Conservation (phyloP, 1,140 invertebrate genomes). For the Lepeophtheirus salmonis region DNA sequence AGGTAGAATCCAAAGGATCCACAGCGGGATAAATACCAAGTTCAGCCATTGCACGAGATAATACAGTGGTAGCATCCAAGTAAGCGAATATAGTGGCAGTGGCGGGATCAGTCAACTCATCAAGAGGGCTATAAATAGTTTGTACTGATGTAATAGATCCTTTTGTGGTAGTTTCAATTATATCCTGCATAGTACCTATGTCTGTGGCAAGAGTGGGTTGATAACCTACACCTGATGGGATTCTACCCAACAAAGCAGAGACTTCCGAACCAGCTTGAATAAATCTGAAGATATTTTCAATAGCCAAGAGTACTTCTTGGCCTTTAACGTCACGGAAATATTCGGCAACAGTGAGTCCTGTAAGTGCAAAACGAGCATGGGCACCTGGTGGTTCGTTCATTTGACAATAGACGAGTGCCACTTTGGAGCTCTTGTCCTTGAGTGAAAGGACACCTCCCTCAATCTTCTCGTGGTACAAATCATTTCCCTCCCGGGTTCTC, state of each 20-base stretch:
- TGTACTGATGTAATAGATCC: constrained; percentile 44
- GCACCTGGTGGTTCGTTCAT: constrained; percentile 99
- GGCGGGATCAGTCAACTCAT: constrained; percentile 45
- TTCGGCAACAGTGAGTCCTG: constrained; percentile 76
- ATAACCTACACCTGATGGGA: constrained; percentile 43
- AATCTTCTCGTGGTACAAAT: constrained; percentile 99
- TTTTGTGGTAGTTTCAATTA: constrained; percentile 43
- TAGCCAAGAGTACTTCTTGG: constrained; percentile 96
- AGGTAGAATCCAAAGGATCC: constrained; percentile 41
- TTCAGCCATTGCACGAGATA: constrained; percentile 42
- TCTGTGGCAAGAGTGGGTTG: constrained; percentile 42
- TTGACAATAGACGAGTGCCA: constrained; percentile 96
- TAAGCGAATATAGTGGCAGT: constrained; percentile 45
- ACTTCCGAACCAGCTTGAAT: constrained; percentile 95
- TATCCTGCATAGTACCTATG: constrained; percentile 44
- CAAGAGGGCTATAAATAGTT: constrained; percentile 43
- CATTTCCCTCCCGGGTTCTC: constrained; percentile 94
- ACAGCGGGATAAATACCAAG: constrained; percentile 44
- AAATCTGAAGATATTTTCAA: constrained; percentile 99
- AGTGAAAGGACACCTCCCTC: constrained; percentile 49
- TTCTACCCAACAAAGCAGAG: constrained; percentile 36
- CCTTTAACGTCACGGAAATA: constrained; percentile 99
- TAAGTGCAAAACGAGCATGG: constrained; percentile 88
- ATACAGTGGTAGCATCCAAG: constrained; percentile 43
- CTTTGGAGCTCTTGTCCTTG: constrained; percentile 45